Evolutionary conservation across 2,888 invertebrate species (phyloP), one percentile per base, ranked within the genome.

Genomic region (Standfussiana lucernea): DNA sequence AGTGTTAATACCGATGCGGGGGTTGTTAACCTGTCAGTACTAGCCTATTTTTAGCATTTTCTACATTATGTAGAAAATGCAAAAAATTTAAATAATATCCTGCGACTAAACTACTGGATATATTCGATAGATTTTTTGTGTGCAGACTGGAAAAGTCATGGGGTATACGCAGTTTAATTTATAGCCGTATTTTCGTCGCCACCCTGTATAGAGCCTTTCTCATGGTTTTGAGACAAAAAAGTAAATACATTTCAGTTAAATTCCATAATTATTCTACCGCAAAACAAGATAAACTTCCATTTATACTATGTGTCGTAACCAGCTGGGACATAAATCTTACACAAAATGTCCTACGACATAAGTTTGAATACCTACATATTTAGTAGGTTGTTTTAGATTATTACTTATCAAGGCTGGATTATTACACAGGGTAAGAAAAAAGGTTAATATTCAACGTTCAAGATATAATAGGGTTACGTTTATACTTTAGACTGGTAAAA

Each of bases 341-440:
- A 37, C 56, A 67, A 56, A 77, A 59, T 59, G 21, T 32, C 32
- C 15, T 15, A 67, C 77, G 28, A 77, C 32, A 56, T 15, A 18
- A 18, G 15, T 21, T 40, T 32, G 10, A 40, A 21, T 40, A 67
- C 24, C 4, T 77, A 66, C 77, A 77, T 56, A 67, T 76, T 56
- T 67, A 56, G 32, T 76, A 47, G 45, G 6, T 45, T 72, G 40
- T 47, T 56, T 66, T 76, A 77, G 37, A 68, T 59, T 77, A 59
- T 47, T 56, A 40, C 45, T 24, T 37, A 37, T 32, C 53, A 59
- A 37, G 11, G 7, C 1, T 70, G 40, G 18, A 40, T 18, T 28
- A 45, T 42, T 35, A 61, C 77, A 35, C n/a, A 21, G 35, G 10
- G 18, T 28, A 45, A 37, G 18, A 18, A 47, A 61, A 75, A 62